These are phyloP conservation scores for Sapajus apella DNA, from an alignment of 2,113 vertebrate genomes.

Conservation along the genomic window DNA sequence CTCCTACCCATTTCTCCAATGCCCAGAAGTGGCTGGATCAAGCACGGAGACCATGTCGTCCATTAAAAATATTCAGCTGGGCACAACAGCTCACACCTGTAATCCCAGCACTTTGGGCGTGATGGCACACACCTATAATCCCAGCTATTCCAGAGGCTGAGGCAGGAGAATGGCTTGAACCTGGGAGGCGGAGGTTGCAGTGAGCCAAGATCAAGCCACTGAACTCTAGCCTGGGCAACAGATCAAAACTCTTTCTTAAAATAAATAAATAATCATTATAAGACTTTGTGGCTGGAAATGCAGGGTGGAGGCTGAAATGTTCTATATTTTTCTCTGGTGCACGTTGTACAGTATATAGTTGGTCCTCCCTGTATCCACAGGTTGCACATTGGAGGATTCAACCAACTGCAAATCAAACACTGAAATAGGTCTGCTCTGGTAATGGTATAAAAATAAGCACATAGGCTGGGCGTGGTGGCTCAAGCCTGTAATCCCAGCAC, in stretches of 20 bases:
- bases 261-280: not conserved
- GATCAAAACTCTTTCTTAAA: not conserved
- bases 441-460: too few relatives aligned
- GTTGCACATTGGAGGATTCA: not conserved
- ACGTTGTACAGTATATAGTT: not conserved
- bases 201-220: not conserved
- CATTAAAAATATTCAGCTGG: not conserved
- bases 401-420: not conserved
- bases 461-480: too few relatives aligned
- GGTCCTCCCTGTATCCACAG: not conserved
- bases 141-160: not conserved
- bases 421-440: too few relatives aligned
- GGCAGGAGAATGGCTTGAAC: not conserved
- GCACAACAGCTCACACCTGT: not conserved
- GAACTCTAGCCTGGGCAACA: not conserved
- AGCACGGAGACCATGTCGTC: not conserved
- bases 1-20: not conserved
- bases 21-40: not conserved
- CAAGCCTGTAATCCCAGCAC: not conserved
- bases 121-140: not conserved
- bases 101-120: not conserved
- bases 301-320: not conserved
- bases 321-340: not conserved
- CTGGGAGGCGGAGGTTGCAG: not conserved
- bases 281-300: not conserved